Evolutionary conservation across 2,797 vertebrate genomes (phyloP).

Genomic region (Zalophus californianus): DNA sequence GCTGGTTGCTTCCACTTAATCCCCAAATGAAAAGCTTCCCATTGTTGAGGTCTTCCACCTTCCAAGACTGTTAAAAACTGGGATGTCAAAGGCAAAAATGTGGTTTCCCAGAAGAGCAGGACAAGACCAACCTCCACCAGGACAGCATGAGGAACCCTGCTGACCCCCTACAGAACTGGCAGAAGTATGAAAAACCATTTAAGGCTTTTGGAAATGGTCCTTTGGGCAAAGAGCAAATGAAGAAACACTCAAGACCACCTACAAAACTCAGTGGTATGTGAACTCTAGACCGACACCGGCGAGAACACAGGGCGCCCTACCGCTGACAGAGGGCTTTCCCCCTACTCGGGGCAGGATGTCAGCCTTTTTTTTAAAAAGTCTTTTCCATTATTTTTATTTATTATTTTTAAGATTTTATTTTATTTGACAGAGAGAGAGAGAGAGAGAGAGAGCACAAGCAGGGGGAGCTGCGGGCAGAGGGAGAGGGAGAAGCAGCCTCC

Average conservation of each 20-base stretch:
- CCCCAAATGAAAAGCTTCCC: neutral
- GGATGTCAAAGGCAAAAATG: neutral
- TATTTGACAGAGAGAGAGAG: too few relatives aligned
- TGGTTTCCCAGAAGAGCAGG: neutral
- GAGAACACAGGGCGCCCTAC: neutral
- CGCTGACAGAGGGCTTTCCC: neutral
- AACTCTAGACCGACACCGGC: neutral
- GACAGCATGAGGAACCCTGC: neutral
- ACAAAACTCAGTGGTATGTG: accelerated
- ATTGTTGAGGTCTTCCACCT: neutral
- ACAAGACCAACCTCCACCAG: accelerated
- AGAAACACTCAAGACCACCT: neutral
- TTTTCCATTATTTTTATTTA: too few relatives aligned
- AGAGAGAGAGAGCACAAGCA: too few relatives aligned
- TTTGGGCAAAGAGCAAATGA: accelerated
- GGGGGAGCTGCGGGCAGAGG: too few relatives aligned
- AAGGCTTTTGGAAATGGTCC: neutral
- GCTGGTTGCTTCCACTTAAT: neutral
- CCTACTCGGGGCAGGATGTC: neutral
- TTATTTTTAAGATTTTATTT: too few relatives aligned
- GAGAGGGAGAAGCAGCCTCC: too few relatives aligned
- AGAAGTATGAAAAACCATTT: neutral
- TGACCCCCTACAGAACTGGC: neutral
- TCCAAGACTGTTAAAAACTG: neutral
- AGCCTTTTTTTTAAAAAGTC: neutral